Conservation (phyloP, 2,113 vertebrate species). For the Psittacula cyanocephala region DNA sequence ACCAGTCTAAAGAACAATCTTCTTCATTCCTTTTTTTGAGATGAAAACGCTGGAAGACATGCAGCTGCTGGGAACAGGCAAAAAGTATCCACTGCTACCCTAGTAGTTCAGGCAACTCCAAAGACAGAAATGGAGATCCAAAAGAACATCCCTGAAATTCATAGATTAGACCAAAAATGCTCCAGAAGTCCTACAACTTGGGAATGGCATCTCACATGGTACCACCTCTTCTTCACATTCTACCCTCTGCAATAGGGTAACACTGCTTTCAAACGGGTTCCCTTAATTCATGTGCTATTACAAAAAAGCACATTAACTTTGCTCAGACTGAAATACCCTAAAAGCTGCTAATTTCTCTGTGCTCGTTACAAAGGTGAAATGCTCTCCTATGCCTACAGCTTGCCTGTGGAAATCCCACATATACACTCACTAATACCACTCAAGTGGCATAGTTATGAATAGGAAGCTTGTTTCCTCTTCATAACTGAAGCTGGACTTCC, state of each 20-base stretch:
- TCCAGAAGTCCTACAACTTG: background rate
- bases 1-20: background rate
- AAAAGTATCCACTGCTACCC: background rate
- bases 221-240: background rate
- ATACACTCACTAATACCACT: background rate
- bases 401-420: background rate
- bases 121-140: background rate
- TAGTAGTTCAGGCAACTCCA: background rate
- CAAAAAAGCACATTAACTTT: background rate
- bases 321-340: background rate
- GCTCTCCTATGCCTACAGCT: background rate
- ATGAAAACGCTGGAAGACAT: background rate
- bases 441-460: background rate
- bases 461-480: background rate
- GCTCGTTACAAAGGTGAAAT: background rate
- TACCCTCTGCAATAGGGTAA: accelerated
- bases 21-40: background rate
- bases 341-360: background rate
- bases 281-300: background rate
- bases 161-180: background rate
- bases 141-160: background rate
- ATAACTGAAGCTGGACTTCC: background rate
- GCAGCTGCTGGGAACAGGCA: background rate
- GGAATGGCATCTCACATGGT: background rate
- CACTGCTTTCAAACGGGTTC: background rate